Evolutionary conservation across 2,797 vertebrate genomes (phyloP).

Genomic region (Enteromius treurensis): DNA sequence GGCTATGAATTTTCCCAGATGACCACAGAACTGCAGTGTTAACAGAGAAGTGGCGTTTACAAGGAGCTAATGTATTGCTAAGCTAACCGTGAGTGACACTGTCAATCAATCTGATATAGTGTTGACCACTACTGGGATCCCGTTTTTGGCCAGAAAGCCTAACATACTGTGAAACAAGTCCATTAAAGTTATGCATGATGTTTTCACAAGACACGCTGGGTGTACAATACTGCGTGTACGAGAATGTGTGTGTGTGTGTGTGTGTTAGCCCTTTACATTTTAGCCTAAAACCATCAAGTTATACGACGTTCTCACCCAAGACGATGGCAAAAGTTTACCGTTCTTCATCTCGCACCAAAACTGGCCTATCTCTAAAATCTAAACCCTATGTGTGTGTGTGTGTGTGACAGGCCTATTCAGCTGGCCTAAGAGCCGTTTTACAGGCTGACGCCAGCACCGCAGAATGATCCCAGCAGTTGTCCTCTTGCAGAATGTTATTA

Average conservation of each 20-base stretch:
- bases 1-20: conserved; percentile 51
- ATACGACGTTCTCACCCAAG: background rate
- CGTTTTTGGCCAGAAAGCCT: conserved; percentile 41
- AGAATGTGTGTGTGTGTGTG: background rate
- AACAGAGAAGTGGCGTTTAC: conserved; percentile 56
- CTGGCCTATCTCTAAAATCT: conserved; percentile 25
- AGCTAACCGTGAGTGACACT: conserved; percentile 58
- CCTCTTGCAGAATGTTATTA: conserved; percentile 90
- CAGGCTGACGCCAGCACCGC: conserved; percentile 82
- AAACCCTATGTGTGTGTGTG: conserved; percentile 2
- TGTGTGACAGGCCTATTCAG: conserved; percentile 70
- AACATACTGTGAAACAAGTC: conserved; percentile 58
- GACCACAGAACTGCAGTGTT: conserved; percentile 53
- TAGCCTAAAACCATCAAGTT: conserved; percentile 27
- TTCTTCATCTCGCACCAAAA: conserved; percentile 5
- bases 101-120: conserved; percentile 70
- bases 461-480: conserved; percentile 89
- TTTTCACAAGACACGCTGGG: conserved; percentile 56
- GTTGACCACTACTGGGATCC: conserved; percentile 47
- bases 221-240: conserved; percentile 41
- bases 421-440: conserved; percentile 82
- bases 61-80: conserved; percentile 58
- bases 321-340: background rate
- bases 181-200: conserved; percentile 59
- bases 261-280: background rate